phyloP scores from a whole-genome alignment of 2,113 vertebrate species.

The Muntiacus muntjak region DNA sequence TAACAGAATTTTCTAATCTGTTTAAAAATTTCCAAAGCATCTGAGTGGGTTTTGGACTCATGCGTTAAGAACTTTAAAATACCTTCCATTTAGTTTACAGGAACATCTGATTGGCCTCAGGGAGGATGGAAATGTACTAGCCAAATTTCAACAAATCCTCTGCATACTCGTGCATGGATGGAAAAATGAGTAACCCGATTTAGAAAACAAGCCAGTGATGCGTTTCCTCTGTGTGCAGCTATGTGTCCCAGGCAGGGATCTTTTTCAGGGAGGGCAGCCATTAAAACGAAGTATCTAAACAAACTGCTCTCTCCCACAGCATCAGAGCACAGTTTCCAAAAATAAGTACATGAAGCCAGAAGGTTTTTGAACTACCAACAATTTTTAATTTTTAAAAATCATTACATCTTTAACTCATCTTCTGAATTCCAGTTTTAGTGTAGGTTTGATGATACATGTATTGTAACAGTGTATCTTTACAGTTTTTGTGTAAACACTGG shows the following conservation, averaged over 20 bases:
- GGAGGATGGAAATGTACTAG: conserved; percentile 46
- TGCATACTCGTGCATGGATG: background rate
- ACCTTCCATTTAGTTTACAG: conserved; percentile 2
- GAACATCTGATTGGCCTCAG: background rate
- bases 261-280: background rate
- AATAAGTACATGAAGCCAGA: background rate
- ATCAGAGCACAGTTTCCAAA: background rate
- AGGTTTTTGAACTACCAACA: background rate
- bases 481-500: background rate
- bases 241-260: background rate
- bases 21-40: conserved; percentile 33
- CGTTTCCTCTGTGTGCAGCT: background rate
- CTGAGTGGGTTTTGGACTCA: background rate
- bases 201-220: background rate
- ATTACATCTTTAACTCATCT: background rate
- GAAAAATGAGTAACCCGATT: background rate
- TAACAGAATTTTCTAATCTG: conserved; percentile 37
- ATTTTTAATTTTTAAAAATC: background rate
- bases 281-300: background rate
- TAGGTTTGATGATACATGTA: background rate
- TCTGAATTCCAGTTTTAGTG: background rate
- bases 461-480: background rate
- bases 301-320: background rate
- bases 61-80: conserved; percentile 5
- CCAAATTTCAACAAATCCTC: background rate